Evolutionary conservation across 1,140 invertebrate species (phyloP), one percentile per base, ranked within the genome.

Genomic region (Drosophila repletoides): DNA sequence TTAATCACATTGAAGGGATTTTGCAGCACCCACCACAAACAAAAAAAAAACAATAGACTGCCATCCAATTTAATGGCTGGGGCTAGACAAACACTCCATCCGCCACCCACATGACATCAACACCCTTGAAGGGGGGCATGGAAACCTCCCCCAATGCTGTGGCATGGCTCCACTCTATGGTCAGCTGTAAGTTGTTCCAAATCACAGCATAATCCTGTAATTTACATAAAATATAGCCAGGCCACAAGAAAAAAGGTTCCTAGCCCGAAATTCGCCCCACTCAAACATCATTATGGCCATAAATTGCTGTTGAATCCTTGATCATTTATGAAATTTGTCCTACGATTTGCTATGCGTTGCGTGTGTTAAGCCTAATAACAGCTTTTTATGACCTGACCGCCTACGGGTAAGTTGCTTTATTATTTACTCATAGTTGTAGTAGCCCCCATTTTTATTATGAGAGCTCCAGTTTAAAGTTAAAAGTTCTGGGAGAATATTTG

Each of bases 271-370:
- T 79, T 73, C 68, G 72, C 64, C 51, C 58, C 66, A 64, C 53
- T 65, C 71, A 79, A 76, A 72, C 69, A 75, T 79, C 69, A 88
- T 88, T 80, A 84, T 88, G 75, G n/a, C 38, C 79, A 72, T 73
- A 88, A 88, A 88, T 88, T 84, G 79, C 46, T 60, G 58, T 73
- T 71, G 72, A 88, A 88, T 88, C 84, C 77, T 72, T 72, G 84
- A 76, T 80, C 84, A 88, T 88, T 88, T 88, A 73, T 88, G 84
- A 88, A 88, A 88, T 80, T 80, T 79, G 63, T 76, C 53, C 70
- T 43, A 55, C 66, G 49, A 70, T 74, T 75, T 65, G 36, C 24
- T 58, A 51, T 72, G 65, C 70, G 36, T 40, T 48, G 51, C 45
- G 12, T 48, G 40, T 65, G 46, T 65, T 70, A 45, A 51, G 48